phyloP scores from a whole-genome alignment of 2,113 vertebrate species.

The Ceuthmochares aereus region DNA sequence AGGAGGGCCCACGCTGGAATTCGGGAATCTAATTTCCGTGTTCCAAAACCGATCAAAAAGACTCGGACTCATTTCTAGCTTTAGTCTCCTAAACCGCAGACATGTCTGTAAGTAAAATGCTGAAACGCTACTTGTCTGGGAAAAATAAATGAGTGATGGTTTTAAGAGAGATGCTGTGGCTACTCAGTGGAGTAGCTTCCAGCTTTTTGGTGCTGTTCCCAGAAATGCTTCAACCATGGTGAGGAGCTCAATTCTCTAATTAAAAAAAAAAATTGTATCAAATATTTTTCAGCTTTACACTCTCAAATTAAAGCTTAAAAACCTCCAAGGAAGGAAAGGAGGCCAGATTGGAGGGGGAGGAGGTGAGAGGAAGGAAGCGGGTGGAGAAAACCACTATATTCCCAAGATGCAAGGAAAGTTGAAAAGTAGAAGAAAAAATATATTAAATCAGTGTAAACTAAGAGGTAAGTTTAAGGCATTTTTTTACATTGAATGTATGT shows the following conservation, averaged over 20 bases:
- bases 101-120: constrained; percentile 49
- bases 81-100: constrained; percentile 12
- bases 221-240: constrained; percentile 69
- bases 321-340: constrained; percentile 70
- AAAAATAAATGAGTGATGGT: constrained; percentile 39
- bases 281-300: constrained; percentile 75
- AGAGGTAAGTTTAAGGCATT: constrained; percentile 71
- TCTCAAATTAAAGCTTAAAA: constrained; percentile 75
- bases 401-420: constrained; percentile 71
- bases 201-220: constrained; percentile 70
- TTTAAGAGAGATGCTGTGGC: constrained; percentile 48
- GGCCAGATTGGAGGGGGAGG: constrained; percentile 72
- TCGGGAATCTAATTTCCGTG: constrained; percentile 22
- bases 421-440: constrained; percentile 73
- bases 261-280: constrained; percentile 73
- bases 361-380: constrained; percentile 70
- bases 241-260: constrained; percentile 68
- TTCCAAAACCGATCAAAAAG: constrained; percentile 40
- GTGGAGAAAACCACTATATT: constrained; percentile 71
- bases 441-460: constrained; percentile 72
- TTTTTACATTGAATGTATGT: constrained; percentile 65
- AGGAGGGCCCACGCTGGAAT: constrained; percentile 56
- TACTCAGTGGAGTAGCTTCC: constrained; percentile 52
- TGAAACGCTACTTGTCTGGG: constrained; percentile 47
- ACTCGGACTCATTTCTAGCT: constrained; percentile 2